Evolutionary conservation across 2,797 vertebrate genomes (phyloP).

Genomic region (Nothura maculosa): DNA sequence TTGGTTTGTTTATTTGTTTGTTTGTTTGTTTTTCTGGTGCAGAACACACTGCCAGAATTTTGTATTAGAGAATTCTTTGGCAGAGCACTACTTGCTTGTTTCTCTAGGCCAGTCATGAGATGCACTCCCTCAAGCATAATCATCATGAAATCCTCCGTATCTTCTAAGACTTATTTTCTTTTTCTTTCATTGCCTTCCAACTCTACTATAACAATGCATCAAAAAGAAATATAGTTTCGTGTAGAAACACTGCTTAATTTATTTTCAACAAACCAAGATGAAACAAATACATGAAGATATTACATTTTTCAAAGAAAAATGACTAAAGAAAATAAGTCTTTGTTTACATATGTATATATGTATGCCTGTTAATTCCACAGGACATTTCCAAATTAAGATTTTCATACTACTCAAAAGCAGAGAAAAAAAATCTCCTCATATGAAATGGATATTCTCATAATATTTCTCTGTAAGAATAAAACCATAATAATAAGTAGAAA

Average conservation of each 20-base stretch:
- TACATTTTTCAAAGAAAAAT: background rate
- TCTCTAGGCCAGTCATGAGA: background rate
- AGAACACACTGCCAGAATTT: background rate
- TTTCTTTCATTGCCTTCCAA: background rate
- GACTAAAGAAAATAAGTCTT: background rate
- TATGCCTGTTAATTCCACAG: background rate
- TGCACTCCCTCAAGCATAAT: background rate
- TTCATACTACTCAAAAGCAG: background rate
- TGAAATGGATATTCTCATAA: background rate
- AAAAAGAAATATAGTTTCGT: background rate
- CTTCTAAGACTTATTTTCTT: background rate
- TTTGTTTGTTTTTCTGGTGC: background rate
- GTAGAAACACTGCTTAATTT: background rate
- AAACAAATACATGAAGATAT: background rate
- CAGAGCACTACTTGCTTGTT: background rate
- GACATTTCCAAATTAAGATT: background rate
- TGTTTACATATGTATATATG: background rate
- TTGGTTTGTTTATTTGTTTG: too few relatives aligned
- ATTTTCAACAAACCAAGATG: background rate
- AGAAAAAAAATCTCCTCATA: background rate
- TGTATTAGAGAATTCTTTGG: background rate
- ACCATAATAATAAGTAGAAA: background rate
- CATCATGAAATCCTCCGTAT: rapidly evolving
- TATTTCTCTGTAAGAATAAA: background rate
- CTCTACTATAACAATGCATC: background rate